phyloP scores from a whole-genome alignment of 2,113 vertebrate species.

The Neodontobutis hainanensis region DNA sequence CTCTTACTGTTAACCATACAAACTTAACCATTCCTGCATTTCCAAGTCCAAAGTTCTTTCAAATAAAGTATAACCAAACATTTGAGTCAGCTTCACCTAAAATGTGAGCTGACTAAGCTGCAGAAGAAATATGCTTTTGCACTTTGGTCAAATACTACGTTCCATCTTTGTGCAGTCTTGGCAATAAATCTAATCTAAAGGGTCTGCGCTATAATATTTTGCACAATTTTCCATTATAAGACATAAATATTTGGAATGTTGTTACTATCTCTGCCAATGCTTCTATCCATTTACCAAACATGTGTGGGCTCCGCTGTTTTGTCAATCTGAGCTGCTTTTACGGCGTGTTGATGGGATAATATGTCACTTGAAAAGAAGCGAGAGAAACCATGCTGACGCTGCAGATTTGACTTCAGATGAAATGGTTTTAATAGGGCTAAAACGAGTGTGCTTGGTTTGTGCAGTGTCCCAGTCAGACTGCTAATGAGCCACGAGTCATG shows the following conservation, averaged over 20 bases:
- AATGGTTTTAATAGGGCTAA: constrained; percentile 38
- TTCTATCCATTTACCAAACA: neutral
- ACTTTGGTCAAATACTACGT: constrained; percentile 1
- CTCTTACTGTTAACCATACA: too few relatives aligned
- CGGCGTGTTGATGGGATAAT: constrained; percentile 16
- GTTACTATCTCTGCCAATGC: too few relatives aligned
- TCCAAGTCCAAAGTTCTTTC: too few relatives aligned
- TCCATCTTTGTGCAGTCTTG: neutral
- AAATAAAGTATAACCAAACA: too few relatives aligned
- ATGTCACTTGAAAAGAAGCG: constrained; percentile 14
- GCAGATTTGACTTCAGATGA: constrained; percentile 36
- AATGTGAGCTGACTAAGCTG: neutral
- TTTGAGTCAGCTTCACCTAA: neutral
- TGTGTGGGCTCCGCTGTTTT: neutral
- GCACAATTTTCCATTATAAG: neutral
- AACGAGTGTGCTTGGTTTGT: constrained; percentile 38
- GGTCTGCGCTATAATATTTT: neutral
- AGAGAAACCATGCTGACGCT: constrained; percentile 26
- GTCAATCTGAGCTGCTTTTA: constrained; percentile 10
- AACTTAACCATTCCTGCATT: too few relatives aligned
- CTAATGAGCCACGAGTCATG: constrained; percentile 50
- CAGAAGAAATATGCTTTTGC: neutral
- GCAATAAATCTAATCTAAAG: neutral
- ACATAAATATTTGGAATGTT: neutral
- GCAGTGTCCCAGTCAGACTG: constrained; percentile 30